Base-by-base conservation (phyloP, 2,888 invertebrate genomes). In the Dryadula phaetusa region DNA sequence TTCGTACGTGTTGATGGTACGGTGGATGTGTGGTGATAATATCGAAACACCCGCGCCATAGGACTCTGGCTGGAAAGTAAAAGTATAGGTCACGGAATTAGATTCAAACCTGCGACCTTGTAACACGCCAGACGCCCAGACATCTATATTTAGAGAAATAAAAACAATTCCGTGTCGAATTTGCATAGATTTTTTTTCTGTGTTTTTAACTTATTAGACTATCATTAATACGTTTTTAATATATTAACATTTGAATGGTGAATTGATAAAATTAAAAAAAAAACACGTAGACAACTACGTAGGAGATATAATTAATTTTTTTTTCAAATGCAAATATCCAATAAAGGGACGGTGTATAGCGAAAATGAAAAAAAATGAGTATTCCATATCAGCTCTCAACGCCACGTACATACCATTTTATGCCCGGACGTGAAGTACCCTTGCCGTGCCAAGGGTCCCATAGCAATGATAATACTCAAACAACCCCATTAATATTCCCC, bases 401-500 rank as follows among this genome's bases (percentile, higher is more conserved):
- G 49, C 47, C 61, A 42, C 63, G 32, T 58, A 66, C 53, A 64
- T 64, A 64, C 64, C 67, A 69, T 66, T 72, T 52, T 64, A 58
- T 62, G 65, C 53, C 69, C 69, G 76, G 74, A 76, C 77, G 80
- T 77, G 78, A 76, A 73, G 75, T 72, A 62, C 72, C 76, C 74
- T 74, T 66, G 70, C 62, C 70, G 68, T 75, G 77, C 75, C 75
- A 81, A 77, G 77, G 77, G 76, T 72, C 72, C 75, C 77, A 74
- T 77, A 74, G 75, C 72, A 77, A 80, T 82, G 79, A 83, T 81
- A 82, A 80, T 82, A 79, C 80, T 82, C 82, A 78, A 80, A 81
- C 80, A 80, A 76, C 79, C 76, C 75, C 78, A 79, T 81, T 84
- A 72, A 83, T 82, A 84, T 79, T 82, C 81, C 81, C 80, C 79